These are phyloP conservation scores for Chelonus formosanus DNA, from an alignment of 2,888 invertebrate genomes.

Conservation along the genomic window DNA sequence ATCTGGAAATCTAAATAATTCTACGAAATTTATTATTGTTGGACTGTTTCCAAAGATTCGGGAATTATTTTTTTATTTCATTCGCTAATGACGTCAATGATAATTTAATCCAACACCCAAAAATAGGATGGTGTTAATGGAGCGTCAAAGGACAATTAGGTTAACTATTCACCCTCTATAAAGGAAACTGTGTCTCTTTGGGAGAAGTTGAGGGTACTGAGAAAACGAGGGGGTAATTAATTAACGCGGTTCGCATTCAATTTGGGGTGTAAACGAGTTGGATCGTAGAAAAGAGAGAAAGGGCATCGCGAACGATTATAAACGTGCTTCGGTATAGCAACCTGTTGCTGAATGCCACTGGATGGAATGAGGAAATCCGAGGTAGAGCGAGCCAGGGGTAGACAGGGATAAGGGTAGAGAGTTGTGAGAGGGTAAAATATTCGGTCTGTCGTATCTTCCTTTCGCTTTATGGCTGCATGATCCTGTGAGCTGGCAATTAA, in stretches of 20 bases:
- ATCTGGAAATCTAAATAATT: too few relatives aligned
- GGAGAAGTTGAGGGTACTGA: constrained; percentile 15
- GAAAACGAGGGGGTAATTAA: constrained; percentile 56
- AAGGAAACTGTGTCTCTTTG: constrained; percentile 1
- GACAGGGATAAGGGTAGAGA: constrained; percentile 21
- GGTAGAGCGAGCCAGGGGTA: constrained; percentile 37
- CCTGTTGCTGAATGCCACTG: constrained; percentile 58
- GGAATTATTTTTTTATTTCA: too few relatives aligned
- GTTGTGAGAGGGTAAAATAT: constrained; percentile 38
- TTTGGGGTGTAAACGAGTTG: constrained; percentile 58
- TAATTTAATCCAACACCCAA: not conserved
- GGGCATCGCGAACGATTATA: constrained; percentile 32
- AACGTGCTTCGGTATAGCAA: constrained; percentile 44
- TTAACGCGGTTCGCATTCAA: constrained; percentile 52
- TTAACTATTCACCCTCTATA: constrained; percentile 3
- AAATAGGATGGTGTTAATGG: constrained; percentile 10
- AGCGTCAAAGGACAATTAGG: constrained; percentile 25
- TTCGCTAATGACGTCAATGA: not conserved
- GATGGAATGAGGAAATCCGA: constrained; percentile 42
- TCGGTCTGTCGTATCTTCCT: constrained; percentile 34
- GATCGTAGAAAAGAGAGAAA: constrained; percentile 37
- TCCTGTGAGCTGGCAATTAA: constrained; percentile 64
- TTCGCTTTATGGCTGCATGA: constrained; percentile 41
- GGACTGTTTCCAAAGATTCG: too few relatives aligned
- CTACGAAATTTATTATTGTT: too few relatives aligned